Base-by-base conservation (phyloP, 64 coral and sea anemone genomes). In the Hydrozoanthus tunicans region DNA sequence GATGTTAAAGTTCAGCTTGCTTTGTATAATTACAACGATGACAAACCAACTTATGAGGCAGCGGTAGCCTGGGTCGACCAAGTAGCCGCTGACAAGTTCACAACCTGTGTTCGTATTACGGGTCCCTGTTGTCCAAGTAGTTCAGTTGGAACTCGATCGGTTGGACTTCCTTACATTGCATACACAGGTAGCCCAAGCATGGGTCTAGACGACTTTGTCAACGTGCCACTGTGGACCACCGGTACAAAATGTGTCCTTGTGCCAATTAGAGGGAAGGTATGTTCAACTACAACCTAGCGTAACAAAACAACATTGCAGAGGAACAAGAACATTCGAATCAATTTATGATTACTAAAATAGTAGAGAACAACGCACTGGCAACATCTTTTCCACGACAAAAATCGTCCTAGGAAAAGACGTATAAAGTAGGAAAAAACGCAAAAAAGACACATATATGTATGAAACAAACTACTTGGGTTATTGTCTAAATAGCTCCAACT, bases 61-160 rank as follows among this genome's bases (percentile, higher is more conserved):
- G 91, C 91, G 7, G 91, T 96, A 14, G 62, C 94, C 88, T 96
- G 94, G 94, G 80, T 96, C 5, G 94, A 96, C 88, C 68, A 83
- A 56, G 89, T 96, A 43, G 56, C 80, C 0, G 79, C 53, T 26
- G 58, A 25, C 56, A 90, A 92, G 53, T 96, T 96, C 63, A 93
- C 94, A 14, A 89, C 56, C 11, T 96, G 94, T 60, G 94, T 96
- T 65, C 73, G 86, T 15, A 91, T 89, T 51, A 91, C 94, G 10
- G 94, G 94, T 58, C 94, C 91, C 0, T 93, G 84, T 51, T 70
- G 90, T 62, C 62, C 74, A 12, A 62, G 51, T 7, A 78, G 86
- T 59, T n/a, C 53, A 13, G 71, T 53, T 5, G 20, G 66, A 7
- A 72, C 55, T 20, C 83, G 83, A 27, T 6, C 83, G 11, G 77